These are phyloP conservation scores for Pantherophis vulpinus DNA, from an alignment of 2,797 vertebrate species.

Conservation along the genomic window DNA sequence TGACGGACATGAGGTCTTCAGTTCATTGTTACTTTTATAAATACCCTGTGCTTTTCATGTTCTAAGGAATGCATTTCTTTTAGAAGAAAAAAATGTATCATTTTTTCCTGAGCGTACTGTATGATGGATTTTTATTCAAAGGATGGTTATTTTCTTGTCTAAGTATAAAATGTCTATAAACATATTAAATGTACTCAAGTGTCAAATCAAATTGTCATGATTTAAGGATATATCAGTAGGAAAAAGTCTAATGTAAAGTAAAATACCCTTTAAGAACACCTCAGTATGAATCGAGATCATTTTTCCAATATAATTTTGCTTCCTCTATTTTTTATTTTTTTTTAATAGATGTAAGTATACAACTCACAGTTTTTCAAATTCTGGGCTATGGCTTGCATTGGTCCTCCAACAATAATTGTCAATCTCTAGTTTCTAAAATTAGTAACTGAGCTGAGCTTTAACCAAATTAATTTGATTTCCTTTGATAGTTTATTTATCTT, in stretches of 20 bases:
- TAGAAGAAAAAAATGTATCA: background rate
- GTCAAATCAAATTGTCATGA: background rate
- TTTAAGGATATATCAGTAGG: conserved; percentile 8
- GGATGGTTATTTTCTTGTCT: conserved; percentile 34
- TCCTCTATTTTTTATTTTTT: background rate
- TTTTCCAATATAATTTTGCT: background rate
- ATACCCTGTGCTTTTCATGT: conserved; percentile 15
- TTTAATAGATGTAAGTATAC: background rate
- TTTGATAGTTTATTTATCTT: background rate
- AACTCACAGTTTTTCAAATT: background rate
- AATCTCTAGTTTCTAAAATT: background rate
- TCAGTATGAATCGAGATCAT: background rate
- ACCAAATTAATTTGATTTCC: background rate
- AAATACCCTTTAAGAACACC: background rate
- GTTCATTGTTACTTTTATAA: conserved; percentile 16
- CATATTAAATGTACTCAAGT: background rate
- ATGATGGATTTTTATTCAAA: conserved; percentile 32
- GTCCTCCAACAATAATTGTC: background rate
- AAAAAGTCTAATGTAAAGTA: background rate
- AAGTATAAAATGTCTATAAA: conserved; percentile 34
- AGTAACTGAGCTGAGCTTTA: background rate
- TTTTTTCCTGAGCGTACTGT: background rate
- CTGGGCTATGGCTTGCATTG: background rate
- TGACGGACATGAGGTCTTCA: conserved; percentile 34
- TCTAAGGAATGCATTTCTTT: conserved; percentile 26